Base-by-base conservation (phyloP, 2,113 vertebrate species). In the Saccopteryx bilineata region DNA sequence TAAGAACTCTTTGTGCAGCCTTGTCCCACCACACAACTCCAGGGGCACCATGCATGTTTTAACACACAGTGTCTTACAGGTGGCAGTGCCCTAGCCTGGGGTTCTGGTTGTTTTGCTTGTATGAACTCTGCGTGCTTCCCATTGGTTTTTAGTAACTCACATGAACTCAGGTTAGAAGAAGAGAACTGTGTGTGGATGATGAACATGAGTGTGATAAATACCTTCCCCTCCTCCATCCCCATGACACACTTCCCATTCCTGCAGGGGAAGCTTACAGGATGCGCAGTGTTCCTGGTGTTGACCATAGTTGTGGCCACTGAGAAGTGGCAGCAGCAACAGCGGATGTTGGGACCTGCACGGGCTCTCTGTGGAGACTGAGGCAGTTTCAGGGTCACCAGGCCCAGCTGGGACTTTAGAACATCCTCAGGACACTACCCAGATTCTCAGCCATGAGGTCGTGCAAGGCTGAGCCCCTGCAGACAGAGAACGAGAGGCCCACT, bases 341-440 rank as follows among this genome's bases (percentile, higher is more conserved):
- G 14, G n/a, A 46, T 52, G 18, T 80, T 9, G 13, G 69, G 83
- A 66, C 23, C 10, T 52, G 23, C 8, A 10, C 9, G 9, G 19
- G 11, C 4, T 1, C 13, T 2, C 1, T 18, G 3, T 0, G 4
- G 18, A 9, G 18, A 5, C 3, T 0, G 9, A 21, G 11, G 31
- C 6, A 15, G 56, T 10, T 50, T 58, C 56, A 28, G 58, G 19
- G 31, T 60, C 39, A 31, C 69, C 4, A 28, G 18, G 24, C 11
- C 2, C 26, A 66, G 11, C 54, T 48, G 4, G 48, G 60, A 87
- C 15, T 18, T 21, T 11, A 28, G 58, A 58, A 17, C 1, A 3
- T 60, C 15, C 26, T 46, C 3, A 0, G 58, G 71, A 66, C 39
- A 13, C 56, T 48, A 12, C 46, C 54, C 7, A 61, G 39, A 4